A percentile compares a stretch with the other conserved stretches of the same genome.
Evolutionary conservation across 64 coral and sea anemone species (phyloP).

Genomic region (Exaiptasia diaphana): DNA sequence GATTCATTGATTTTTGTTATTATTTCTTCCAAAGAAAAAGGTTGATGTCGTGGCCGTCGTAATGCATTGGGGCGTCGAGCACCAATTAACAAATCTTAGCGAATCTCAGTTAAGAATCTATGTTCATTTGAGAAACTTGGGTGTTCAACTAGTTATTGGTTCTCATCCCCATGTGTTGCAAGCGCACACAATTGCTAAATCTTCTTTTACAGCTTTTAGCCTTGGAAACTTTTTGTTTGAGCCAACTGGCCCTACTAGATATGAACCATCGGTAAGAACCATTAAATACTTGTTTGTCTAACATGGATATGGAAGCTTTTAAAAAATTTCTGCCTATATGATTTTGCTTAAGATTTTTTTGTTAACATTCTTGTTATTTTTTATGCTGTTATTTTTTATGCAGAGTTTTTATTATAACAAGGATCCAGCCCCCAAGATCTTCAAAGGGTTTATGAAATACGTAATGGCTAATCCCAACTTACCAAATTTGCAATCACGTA

Average conservation of each 20-base stretch:
- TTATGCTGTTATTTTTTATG: background rate
- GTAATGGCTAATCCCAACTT: background rate
- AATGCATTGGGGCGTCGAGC: slow-evolving; percentile 21
- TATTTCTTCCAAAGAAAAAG: background rate
- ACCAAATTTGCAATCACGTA: background rate
- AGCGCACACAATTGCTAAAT: background rate
- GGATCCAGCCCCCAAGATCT: background rate
- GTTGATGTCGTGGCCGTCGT: slow-evolving; percentile 17
- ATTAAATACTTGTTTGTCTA: no score
- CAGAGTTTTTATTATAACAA: background rate
- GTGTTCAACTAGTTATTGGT: slow-evolving; percentile 41
- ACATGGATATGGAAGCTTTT: background rate
- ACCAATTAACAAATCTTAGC: background rate
- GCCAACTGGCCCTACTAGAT: background rate
- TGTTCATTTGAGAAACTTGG: slow-evolving; percentile 7
- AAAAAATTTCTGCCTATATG: background rate
- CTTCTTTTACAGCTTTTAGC: slow-evolving; percentile 32
- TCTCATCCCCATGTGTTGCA: slow-evolving; percentile 42
- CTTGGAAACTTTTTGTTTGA: slow-evolving; percentile 49
- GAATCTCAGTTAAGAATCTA: background rate
- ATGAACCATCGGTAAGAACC: no score
- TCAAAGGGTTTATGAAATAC: background rate
- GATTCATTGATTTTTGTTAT: background rate
- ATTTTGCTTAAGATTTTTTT: background rate
- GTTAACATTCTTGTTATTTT: background rate